phyloP scores from a whole-genome alignment of 2,888 invertebrate genomes.

The Epinotia ramella region DNA sequence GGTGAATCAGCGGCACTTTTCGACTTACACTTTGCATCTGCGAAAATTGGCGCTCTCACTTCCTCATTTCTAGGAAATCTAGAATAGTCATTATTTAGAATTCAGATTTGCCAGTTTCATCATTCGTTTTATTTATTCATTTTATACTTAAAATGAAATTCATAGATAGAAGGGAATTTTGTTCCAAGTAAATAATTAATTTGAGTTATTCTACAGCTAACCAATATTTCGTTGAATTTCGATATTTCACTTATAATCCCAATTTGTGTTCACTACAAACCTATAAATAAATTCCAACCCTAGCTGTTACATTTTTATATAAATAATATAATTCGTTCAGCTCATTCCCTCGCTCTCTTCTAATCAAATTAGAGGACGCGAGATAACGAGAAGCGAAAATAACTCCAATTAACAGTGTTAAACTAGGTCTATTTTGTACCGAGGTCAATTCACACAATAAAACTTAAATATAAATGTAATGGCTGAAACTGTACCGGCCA shows the following conservation, averaged over 20 bases:
- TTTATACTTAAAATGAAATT: too few relatives aligned
- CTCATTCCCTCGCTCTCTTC: not conserved
- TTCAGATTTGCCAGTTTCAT: too few relatives aligned
- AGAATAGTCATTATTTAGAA: too few relatives aligned
- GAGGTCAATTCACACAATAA: constrained; percentile 38
- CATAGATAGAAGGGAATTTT: too few relatives aligned
- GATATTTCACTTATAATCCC: constrained; percentile 1
- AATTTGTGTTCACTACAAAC: not conserved
- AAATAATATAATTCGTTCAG: constrained; percentile 4
- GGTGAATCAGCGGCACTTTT: too few relatives aligned
- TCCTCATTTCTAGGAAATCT: too few relatives aligned
- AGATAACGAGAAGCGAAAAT: constrained; percentile 20
- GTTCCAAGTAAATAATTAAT: not conserved
- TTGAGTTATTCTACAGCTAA: not conserved
- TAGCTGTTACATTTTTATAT: constrained; percentile 16
- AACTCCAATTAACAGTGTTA: constrained; percentile 16
- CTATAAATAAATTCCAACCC: constrained; percentile 6
- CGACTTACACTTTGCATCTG: too few relatives aligned
- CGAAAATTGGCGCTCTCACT: too few relatives aligned
- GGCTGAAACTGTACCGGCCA: constrained; percentile 12
- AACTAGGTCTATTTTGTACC: not conserved
- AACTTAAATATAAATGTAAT: constrained; percentile 13
- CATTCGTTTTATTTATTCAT: too few relatives aligned
- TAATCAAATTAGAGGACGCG: constrained; percentile 34
- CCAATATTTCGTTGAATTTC: not conserved